Evolutionary conservation across 2,888 invertebrate species (phyloP), one percentile per base, ranked within the genome.

Genomic region (Drosophila conformis): DNA sequence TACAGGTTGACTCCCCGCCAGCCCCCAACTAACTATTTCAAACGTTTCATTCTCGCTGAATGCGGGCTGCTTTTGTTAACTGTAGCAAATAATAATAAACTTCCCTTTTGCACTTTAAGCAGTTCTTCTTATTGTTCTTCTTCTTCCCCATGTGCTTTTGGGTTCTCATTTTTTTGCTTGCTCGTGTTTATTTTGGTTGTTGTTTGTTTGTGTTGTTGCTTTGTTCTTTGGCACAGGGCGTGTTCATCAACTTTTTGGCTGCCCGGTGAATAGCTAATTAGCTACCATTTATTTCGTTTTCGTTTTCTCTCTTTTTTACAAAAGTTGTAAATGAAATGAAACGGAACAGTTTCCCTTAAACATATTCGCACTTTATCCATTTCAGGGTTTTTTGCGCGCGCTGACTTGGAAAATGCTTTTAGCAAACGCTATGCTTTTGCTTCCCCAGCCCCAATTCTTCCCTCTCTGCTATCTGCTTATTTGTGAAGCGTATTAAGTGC

Each of bases 81-180:
- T 80, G 83, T 78, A 69, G 81, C 83, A 78, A 80, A 83, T 86
- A 83, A 79, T 75, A 75, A 78, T 80, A 63, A 46, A 80, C 77
- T 76, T 80, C 77, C 76, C 49, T 64, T 75, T 56, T 63, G 69
- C 75, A 79, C 70, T 69, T 75, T 27, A 71, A 66, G 76, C 60
- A 58, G 51, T 66, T 71, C 48, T 49, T 52, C 54, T 51, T 60
- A 52, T 78, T 68, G 53, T 69, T 70, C 42, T 69, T 62, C 29
- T 6, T 29, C 29, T 66, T 54, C 61, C 33, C 36, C 68, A 79
- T 78, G 67, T 65, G 72, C 59, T 69, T 73, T 80, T 56, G 52
- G 42, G 33, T 49, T 46, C 53, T 53, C 48, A 52, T 56, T 69
- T 72, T 72, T 64, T 64, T 57, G 18, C 29, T 29, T 36, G 36